Percentiles rank a stretch among this genome's conserved stretches.
phyloP scores from a whole-genome alignment of 2,797 vertebrate species.

The Eidolon dupreanum region DNA sequence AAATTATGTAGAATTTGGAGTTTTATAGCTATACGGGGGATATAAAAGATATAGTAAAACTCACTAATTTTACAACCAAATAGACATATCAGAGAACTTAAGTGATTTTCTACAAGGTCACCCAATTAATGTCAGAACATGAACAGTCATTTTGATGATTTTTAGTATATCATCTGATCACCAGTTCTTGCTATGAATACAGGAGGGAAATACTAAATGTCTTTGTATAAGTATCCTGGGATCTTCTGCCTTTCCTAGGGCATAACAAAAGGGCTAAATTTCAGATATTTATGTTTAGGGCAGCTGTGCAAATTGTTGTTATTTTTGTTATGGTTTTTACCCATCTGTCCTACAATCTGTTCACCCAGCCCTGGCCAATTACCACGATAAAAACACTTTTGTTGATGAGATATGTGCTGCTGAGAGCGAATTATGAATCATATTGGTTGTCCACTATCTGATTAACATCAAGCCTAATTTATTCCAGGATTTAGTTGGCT shows the following conservation, averaged over 20 bases:
- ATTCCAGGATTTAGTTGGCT: neutral
- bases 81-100: neutral
- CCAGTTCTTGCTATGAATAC: neutral
- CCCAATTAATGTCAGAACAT: neutral
- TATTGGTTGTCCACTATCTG: neutral
- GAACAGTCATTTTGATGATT: neutral
- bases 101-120: neutral
- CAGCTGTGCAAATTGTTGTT: neutral
- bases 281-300: constrained; percentile 28
- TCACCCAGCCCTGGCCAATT: neutral
- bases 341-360: neutral
- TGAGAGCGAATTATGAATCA: neutral
- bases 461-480: neutral
- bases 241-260: neutral
- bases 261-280: neutral
- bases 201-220: neutral
- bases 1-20: neutral
- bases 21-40: neutral
- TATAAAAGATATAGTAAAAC: neutral
- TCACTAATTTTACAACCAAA: neutral
- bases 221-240: neutral
- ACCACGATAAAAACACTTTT: neutral
- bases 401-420: neutral
- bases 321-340: constrained; percentile 26
- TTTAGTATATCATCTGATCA: neutral